Conservation (phyloP, 2,113 vertebrate genomes). For the Pituophis catenifer region DNA sequence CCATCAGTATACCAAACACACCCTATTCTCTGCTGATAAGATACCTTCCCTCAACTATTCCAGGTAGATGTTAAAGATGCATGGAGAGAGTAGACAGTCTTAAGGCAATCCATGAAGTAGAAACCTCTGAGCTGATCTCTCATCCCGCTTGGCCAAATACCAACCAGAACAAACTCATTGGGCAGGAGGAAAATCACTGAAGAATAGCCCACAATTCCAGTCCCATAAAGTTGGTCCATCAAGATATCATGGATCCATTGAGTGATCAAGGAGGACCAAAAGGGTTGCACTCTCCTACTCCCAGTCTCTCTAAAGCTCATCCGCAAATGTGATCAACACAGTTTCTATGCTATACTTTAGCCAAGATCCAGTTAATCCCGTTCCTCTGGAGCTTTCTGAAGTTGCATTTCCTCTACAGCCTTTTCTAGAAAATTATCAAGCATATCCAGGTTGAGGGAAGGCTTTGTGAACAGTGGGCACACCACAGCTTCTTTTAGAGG, state of each 20-base stretch:
- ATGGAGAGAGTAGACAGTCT: not conserved
- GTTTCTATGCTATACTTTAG: not conserved
- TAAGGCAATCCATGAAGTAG: not conserved
- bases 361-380: not conserved
- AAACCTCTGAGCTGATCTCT: not conserved
- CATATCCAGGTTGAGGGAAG: not conserved
- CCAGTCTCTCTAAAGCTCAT: not conserved
- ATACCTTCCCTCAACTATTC: not conserved
- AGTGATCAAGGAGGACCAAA: not conserved
- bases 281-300: not conserved
- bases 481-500: not conserved
- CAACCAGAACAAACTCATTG: not conserved
- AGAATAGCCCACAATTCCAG: not conserved
- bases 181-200: not conserved
- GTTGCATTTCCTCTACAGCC: not conserved
- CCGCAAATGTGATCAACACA: not conserved
- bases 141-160: not conserved
- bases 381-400: not conserved
- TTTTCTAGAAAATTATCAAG: not conserved
- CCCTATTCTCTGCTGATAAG: not conserved
- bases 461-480: not conserved
- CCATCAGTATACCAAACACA: not conserved
- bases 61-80: not conserved
- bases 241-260: not conserved
- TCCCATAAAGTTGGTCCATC: not conserved